A percentile compares a stretch with the other conserved stretches of the same genome.
Conservation (phyloP, 1,140 invertebrate genomes). For the Drosophila funebris region DNA sequence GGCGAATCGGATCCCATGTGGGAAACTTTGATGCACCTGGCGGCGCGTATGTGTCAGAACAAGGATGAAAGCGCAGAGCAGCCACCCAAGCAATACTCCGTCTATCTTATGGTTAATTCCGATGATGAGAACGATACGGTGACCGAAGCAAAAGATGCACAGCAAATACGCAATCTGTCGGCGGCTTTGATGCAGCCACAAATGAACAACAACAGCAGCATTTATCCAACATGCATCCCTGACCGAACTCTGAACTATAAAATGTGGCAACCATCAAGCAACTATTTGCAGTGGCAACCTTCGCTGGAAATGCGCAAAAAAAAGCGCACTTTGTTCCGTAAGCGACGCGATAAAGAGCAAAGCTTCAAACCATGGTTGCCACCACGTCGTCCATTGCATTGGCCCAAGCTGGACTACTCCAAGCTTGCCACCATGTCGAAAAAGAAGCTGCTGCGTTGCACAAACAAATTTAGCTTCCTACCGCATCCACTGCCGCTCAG, state of each 20-base stretch:
- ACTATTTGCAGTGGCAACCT: background rate
- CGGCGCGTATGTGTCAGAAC: constrained; percentile 32
- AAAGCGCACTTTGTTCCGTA: background rate
- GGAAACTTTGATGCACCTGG: constrained; percentile 46
- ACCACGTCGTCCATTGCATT: constrained; percentile 50
- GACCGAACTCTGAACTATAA: background rate
- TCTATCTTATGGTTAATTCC: constrained; percentile 52
- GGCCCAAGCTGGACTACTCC: constrained; percentile 51
- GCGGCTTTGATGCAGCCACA: background rate
- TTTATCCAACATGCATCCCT: background rate
- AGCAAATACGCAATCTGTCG: background rate
- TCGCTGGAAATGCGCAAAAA: background rate
- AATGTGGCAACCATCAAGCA: background rate
- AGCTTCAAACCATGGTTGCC: background rate
- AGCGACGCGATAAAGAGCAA: background rate
- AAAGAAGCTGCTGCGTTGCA: background rate
- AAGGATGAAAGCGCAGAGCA: constrained; percentile 21
- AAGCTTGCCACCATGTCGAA: background rate
- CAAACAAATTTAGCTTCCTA: background rate
- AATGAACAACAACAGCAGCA: background rate
- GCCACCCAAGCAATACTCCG: constrained; percentile 41
- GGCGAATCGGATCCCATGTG: constrained; percentile 24
- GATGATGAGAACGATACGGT: constrained; percentile 45
- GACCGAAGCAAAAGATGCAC: background rate
- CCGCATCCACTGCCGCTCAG: background rate